phyloP scores from a whole-genome alignment of 2,113 vertebrate species.

The Smithornis capensis region DNA sequence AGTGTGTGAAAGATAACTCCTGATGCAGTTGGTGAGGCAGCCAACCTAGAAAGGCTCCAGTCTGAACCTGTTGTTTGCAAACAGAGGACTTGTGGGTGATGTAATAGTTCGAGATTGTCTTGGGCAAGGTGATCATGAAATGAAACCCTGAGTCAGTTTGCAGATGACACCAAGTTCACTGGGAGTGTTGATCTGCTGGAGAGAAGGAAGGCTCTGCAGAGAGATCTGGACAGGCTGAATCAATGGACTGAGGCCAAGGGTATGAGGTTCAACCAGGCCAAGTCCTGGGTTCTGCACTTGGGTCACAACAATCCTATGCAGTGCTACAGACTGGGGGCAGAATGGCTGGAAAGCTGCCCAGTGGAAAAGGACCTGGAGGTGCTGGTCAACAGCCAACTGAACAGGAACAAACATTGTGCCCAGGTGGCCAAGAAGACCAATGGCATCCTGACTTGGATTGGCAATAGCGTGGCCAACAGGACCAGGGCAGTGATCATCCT shows the following conservation, averaged over 20 bases:
- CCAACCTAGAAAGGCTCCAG: not conserved
- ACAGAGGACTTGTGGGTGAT: not conserved
- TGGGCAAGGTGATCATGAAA: not conserved
- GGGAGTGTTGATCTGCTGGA: not conserved
- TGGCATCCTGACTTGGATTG: not conserved
- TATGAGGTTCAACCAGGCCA: not conserved
- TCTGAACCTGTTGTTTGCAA: not conserved
- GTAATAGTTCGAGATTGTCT: not conserved
- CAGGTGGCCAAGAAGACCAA: not conserved
- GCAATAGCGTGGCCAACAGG: not conserved
- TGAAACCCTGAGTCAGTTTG: not conserved
- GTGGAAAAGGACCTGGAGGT: not conserved
- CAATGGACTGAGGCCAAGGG: accelerated
- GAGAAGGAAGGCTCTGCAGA: not conserved
- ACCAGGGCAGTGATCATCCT: not conserved
- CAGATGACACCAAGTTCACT: not conserved
- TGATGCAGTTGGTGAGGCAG: not conserved
- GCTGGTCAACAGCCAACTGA: not conserved
- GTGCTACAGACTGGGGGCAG: not conserved
- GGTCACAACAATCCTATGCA: not conserved
- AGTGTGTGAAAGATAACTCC: not conserved
- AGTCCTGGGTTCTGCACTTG: not conserved
- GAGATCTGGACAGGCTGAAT: not conserved
- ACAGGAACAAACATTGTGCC: not conserved
- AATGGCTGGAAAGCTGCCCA: not conserved